Evolutionary conservation across 2,888 invertebrate species (phyloP), one percentile per base, ranked within the genome.

Genomic region (Tetrapedia diversipes): DNA sequence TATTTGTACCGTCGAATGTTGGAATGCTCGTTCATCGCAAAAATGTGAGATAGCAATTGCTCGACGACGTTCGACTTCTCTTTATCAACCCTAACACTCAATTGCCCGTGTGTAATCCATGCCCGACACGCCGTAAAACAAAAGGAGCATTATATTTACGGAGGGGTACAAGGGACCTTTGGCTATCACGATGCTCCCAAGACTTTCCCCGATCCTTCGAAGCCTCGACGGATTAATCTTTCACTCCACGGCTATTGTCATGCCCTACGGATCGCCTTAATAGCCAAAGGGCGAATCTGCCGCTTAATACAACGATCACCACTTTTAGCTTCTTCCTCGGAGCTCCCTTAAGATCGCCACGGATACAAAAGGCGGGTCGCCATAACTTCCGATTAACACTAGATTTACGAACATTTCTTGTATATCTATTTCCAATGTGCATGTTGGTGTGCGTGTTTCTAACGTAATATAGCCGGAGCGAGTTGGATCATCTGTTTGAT

Each of bases 351-450:
- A 74, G 70, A 77, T 66, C 54, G 19, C 27, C 22, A 1, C 10
- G 49, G 77, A 65, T 74, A 77, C n/a, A 53, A 14, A 29, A 24
- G 37, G 19, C n/a, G 63, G 45, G 70, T 43, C 43, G 71, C 69
- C 66, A 74, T 84, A 80, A 84, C 53, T 78, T 39, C 41, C 41
- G 74, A 84, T 84, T 82, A 84, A 82, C 84, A 84, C 76, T n/a
- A n/a, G n/a, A n/a, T n/a, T n/a, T n/a, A n/a, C n/a, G n/a, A n/a
- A n/a, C n/a, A n/a, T n/a, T n/a, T n/a, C n/a, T n/a, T n/a, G n/a
- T n/a, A n/a, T n/a, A n/a, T n/a, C n/a, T n/a, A n/a, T n/a, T n/a
- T n/a, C n/a, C n/a, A n/a, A n/a, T n/a, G n/a, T n/a, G n/a, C n/a
- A n/a, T n/a, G n/a, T n/a, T n/a, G n/a, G n/a, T n/a, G n/a, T n/a